phyloP scores from a whole-genome alignment of 2,113 vertebrate species.

The Sapayoa aenigma region DNA sequence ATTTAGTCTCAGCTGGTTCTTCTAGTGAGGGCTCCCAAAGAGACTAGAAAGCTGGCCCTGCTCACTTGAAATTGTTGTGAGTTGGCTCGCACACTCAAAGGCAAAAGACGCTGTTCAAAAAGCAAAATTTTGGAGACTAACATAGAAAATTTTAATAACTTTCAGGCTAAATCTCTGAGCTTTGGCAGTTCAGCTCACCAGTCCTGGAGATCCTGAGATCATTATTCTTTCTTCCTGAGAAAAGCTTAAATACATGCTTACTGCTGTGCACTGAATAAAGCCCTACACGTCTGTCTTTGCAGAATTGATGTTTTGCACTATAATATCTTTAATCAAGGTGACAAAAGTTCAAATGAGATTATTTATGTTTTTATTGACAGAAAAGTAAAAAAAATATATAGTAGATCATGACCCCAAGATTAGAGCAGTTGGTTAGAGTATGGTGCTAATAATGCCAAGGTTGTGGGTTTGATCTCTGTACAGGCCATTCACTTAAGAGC shows the following conservation, averaged over 20 bases:
- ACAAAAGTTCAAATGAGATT: background rate
- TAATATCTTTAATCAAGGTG: background rate
- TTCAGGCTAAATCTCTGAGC: background rate
- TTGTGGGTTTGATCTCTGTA: background rate
- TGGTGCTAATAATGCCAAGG: background rate
- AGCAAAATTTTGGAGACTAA: background rate
- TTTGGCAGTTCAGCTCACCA: background rate
- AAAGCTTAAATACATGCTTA: background rate
- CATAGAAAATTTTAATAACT: background rate
- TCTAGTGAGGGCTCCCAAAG: conserved; percentile 36
- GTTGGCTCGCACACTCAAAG: background rate
- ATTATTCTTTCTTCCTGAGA: background rate
- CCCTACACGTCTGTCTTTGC: background rate
- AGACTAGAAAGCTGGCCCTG: conserved; percentile 31
- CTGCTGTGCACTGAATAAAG: background rate
- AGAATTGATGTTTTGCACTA: background rate
- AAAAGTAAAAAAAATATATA: background rate
- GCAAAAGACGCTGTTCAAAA: conserved; percentile 14
- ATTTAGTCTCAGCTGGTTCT: conserved; percentile 57
- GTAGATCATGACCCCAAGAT: background rate
- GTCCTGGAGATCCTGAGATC: background rate
- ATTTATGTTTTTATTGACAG: background rate
- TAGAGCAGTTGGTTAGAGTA: background rate
- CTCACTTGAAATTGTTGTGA: background rate
- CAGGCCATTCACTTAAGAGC: background rate